Evolutionary conservation across 2,113 vertebrate species (phyloP), one percentile per base, ranked within the genome.

Genomic region (Ailurus styani): DNA sequence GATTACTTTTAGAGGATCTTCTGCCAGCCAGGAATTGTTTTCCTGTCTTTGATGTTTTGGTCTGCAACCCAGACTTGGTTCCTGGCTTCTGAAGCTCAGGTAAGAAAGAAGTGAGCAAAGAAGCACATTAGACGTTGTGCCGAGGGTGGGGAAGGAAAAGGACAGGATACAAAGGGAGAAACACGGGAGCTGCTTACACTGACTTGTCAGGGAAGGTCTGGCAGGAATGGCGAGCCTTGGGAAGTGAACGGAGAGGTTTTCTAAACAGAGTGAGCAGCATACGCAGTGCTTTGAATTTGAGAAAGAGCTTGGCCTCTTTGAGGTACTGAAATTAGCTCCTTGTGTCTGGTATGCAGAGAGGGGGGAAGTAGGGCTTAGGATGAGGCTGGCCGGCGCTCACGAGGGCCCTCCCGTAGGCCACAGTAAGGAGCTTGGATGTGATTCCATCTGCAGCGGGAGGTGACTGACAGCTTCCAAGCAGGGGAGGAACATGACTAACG

Each of bases 351-450:
- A 5, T 47, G 57, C 23, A 17, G 70, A 21, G 15, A n/a, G 2
- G 0, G 15, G 42, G 2, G 0, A 20, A 62, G 1, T 40, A 18
- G 9, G 13, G 52, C 66, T 2, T 6, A 42, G 14, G 12, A 17
- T 62, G n/a, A 87, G 21, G 27, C 21, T 34, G 13, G 21, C 14
- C 9, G 34, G 27, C 29, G 10, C 7, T 42, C 62, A 64, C 11
- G 15, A 5, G 0, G 3, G 23, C 7, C 7, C 2, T 27, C 11
- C 15, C 18, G 5, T 2, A 66, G 37, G 68, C 62, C 68, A 83
- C 10, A 47, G 42, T 9, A 42, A 57, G 31, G 91, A 79, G 20
- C 18, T 34, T 84, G 27, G 40, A 6, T 45, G 42, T 25, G 83
- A 52, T 79, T 83, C 29, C 45, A 2, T 55, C 5, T 29, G 37